Percentiles rank a stretch among this genome's conserved stretches.
phyloP scores from a whole-genome alignment of 2,797 vertebrate species.

The Dendrocincla tyrannina region DNA sequence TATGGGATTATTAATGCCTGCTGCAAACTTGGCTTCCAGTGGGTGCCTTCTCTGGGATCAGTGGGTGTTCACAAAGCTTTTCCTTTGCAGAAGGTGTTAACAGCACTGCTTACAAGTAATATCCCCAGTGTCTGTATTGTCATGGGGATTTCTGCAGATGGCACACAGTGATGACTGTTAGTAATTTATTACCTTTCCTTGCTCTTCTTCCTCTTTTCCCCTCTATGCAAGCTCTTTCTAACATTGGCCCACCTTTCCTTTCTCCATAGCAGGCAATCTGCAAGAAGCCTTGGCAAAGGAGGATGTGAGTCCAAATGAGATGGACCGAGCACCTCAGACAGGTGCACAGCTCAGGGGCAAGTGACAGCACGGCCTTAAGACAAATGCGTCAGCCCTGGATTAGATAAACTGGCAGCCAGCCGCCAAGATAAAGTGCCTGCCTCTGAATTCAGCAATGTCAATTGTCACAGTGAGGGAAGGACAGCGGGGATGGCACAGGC shows the following conservation, averaged over 20 bases:
- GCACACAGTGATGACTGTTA: constrained; percentile 18
- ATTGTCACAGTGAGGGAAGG: background rate
- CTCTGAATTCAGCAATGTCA: background rate
- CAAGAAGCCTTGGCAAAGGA: background rate
- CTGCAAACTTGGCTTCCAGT: constrained; percentile 57
- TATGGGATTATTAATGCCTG: constrained; percentile 59
- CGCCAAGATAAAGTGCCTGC: background rate
- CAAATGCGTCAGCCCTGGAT: background rate
- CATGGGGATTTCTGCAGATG: constrained; percentile 61
- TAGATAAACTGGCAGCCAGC: constrained; percentile 19
- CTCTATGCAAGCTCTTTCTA: background rate
- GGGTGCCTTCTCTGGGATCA: constrained; percentile 54
- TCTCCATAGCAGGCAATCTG: background rate
- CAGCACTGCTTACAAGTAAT: constrained; percentile 49
- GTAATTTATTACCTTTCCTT: background rate
- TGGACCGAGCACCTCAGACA: background rate
- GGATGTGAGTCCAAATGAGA: background rate
- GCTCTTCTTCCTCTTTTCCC: background rate
- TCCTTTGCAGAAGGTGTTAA: constrained; percentile 56
- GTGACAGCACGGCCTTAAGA: background rate
- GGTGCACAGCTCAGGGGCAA: constrained; percentile 31
- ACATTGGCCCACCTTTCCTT: background rate
- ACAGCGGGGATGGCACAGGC: background rate
- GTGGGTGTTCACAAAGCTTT: constrained; percentile 53
- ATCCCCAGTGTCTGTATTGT: constrained; percentile 36